These are phyloP conservation scores for Koerneria pararmatus DNA, from an alignment of 2,888 invertebrate species.

Conservation along the genomic window DNA sequence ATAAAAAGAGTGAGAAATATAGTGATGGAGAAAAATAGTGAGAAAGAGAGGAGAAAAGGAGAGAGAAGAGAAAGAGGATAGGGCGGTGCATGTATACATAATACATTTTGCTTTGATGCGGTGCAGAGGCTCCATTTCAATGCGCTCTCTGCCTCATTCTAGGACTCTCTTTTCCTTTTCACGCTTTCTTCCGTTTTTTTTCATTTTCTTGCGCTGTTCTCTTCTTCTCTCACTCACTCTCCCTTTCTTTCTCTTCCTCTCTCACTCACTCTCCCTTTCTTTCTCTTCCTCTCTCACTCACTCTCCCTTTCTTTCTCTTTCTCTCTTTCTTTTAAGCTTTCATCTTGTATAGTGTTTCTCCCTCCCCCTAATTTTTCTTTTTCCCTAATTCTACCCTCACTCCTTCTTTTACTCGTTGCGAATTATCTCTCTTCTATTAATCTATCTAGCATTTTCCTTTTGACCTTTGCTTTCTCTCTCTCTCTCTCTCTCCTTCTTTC, in stretches of 20 bases:
- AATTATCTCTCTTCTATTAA: too few relatives aligned
- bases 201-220: background rate
- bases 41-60: too few relatives aligned
- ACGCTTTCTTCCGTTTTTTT: too few relatives aligned
- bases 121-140: too few relatives aligned
- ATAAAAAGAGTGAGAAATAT: too few relatives aligned
- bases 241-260: background rate
- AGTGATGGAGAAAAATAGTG: too few relatives aligned
- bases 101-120: too few relatives aligned
- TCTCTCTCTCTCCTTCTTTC: background rate
- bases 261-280: background rate
- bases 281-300: background rate
- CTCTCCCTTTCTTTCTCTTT: background rate
- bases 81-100: too few relatives aligned
- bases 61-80: too few relatives aligned
- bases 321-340: slow-evolving; percentile 1
- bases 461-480: slow-evolving; percentile 8
- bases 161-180: too few relatives aligned
- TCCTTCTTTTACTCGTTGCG: slow-evolving; percentile 1
- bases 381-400: background rate
- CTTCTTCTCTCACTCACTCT: background rate
- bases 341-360: background rate
- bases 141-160: too few relatives aligned
- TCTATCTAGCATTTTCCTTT: too few relatives aligned
- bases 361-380: background rate